phyloP scores from a whole-genome alignment of 2,888 invertebrate species.

The Protophormia terraenovae region DNA sequence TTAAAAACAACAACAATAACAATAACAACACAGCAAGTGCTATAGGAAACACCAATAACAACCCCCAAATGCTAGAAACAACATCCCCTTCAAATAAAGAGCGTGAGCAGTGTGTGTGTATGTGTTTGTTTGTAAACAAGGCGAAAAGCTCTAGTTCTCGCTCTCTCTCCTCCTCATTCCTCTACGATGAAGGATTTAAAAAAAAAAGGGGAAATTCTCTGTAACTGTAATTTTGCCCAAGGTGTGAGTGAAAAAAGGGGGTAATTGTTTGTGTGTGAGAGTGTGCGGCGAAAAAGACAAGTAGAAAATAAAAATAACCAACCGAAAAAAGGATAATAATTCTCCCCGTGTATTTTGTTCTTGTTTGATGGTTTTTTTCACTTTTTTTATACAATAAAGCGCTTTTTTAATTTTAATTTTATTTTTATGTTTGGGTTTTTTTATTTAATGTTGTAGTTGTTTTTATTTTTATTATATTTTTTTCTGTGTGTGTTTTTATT shows the following conservation, averaged over 20 bases:
- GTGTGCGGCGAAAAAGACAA: constrained; percentile 67
- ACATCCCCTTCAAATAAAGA: constrained; percentile 71
- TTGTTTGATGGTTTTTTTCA: constrained; percentile 31
- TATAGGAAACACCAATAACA: constrained; percentile 44
- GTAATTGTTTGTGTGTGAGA: constrained; percentile 27
- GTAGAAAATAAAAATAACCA: constrained; percentile 71
- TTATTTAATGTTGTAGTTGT: constrained; percentile 61
- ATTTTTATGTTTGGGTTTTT: constrained; percentile 64
- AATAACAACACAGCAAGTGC: constrained; percentile 13
- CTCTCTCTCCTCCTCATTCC: constrained; percentile 41
- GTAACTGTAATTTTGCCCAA: constrained; percentile 22
- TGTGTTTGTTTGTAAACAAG: constrained; percentile 31
- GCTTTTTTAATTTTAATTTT: constrained; percentile 69
- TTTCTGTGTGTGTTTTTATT: too few species aligned
- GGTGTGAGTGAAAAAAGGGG: constrained; percentile 38
- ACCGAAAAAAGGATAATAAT: constrained; percentile 74
- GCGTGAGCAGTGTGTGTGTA: neutral
- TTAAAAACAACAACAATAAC: constrained; percentile 57
- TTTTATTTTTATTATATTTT: constrained; percentile 43
- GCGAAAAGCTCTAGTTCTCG: constrained; percentile 55
- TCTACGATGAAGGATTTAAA: neutral
- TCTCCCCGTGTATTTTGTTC: constrained; percentile 61
- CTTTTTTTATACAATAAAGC: constrained; percentile 30
- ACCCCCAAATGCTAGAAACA: constrained; percentile 55
- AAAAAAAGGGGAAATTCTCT: constrained; percentile 61